These are phyloP conservation scores for Mesoclemmys tuberculata DNA, from an alignment of 2,113 vertebrate genomes.

Conservation along the genomic window DNA sequence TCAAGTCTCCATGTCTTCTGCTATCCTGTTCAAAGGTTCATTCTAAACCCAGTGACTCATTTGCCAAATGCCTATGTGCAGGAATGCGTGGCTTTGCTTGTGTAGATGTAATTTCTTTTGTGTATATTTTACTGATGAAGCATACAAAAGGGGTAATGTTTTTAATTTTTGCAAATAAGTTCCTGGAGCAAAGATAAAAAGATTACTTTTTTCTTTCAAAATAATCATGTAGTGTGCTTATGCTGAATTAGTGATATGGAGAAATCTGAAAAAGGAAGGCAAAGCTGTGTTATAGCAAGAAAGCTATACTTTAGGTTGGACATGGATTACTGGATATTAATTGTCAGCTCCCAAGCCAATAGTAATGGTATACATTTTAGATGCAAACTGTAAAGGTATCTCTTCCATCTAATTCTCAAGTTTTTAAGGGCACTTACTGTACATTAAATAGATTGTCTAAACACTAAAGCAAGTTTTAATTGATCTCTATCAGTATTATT, in stretches of 20 bases:
- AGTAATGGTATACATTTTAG: not conserved
- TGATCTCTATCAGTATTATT: conserved; percentile 1
- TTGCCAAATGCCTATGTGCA: not conserved
- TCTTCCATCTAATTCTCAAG: not conserved
- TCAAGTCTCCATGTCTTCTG: not conserved
- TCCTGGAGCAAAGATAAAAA: not conserved
- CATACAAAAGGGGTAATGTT: not conserved
- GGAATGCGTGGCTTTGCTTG: not conserved
- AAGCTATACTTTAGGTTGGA: not conserved
- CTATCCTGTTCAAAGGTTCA: not conserved
- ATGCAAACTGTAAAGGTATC: not conserved
- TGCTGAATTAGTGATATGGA: conserved; percentile 21
- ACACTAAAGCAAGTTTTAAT: not conserved
- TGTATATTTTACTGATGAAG: conserved; percentile 9
- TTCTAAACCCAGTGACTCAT: not conserved
- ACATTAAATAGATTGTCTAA: not conserved
- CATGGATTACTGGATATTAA: not conserved
- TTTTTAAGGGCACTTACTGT: not conserved
- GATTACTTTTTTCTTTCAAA: not conserved
- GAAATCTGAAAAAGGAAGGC: not conserved
- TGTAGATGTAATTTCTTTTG: not conserved
- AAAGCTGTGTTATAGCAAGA: not conserved
- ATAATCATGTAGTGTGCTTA: not conserved
- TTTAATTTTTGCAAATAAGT: conserved; percentile 12
- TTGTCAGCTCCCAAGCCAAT: not conserved